Conservation (phyloP, 2,888 invertebrate species). For the Acronicta psi region DNA sequence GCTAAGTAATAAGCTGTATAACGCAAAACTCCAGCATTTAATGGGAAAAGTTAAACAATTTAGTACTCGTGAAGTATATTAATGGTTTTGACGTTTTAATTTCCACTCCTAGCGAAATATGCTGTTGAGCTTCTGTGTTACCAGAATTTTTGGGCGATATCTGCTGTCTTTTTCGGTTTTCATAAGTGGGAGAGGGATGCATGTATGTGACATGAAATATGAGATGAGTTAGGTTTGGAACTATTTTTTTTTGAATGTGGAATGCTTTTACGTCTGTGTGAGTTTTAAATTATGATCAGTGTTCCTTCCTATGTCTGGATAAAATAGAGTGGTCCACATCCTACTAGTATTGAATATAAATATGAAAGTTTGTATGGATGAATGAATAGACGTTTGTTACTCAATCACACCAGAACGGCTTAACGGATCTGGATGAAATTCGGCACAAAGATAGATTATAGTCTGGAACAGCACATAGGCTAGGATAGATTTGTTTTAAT, state of each 20-base stretch:
- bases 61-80: slow-evolving; percentile 71
- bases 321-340: too few species aligned
- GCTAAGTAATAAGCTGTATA: slow-evolving; percentile 64
- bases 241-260: neutral
- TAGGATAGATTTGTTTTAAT: too few species aligned
- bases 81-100: slow-evolving; percentile 79
- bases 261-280: too few species aligned
- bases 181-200: slow-evolving; percentile 7
- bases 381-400: too few species aligned
- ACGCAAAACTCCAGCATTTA: slow-evolving; percentile 63
- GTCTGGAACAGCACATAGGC: too few species aligned
- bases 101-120: slow-evolving; percentile 60
- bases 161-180: slow-evolving; percentile 16
- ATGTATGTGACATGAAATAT: neutral
- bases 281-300: too few species aligned
- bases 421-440: too few species aligned
- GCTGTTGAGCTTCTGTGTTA: slow-evolving; percentile 13
- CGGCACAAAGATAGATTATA: too few species aligned
- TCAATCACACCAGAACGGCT: too few species aligned
- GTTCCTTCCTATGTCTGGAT: too few species aligned
- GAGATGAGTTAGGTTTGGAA: slow-evolving; percentile 2
- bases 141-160: slow-evolving; percentile 5
- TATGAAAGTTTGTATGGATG: too few species aligned
- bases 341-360: too few species aligned
- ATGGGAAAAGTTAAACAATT: slow-evolving; percentile 81